Conservation (phyloP, 2,888 invertebrate genomes). For the Campoplex capitator region DNA sequence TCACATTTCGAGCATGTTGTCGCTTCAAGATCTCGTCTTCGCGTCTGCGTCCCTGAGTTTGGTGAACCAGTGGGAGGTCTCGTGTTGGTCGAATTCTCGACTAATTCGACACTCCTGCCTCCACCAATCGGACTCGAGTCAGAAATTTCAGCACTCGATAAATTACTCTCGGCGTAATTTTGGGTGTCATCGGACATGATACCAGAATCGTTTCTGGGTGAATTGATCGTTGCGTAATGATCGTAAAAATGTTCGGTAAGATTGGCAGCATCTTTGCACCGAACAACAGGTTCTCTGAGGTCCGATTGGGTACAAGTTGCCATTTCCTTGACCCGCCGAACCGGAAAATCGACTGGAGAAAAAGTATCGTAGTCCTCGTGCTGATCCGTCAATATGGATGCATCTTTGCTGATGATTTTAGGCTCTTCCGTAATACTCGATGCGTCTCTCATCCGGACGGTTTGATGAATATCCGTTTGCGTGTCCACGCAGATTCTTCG, state of each 20-base stretch:
- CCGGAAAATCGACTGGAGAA: constrained; percentile 53
- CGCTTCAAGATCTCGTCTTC: constrained; percentile 54
- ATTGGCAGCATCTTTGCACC: constrained; percentile 77
- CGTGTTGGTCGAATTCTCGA: constrained; percentile 78
- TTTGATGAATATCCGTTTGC: constrained; percentile 78
- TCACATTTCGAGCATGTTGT: constrained; percentile 37
- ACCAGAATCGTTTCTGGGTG: constrained; percentile 77
- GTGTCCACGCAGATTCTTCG: constrained; percentile 80
- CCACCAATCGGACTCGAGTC: constrained; percentile 67
- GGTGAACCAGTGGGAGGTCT: constrained; percentile 58
- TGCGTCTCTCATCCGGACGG: constrained; percentile 77
- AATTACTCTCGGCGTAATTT: constrained; percentile 75
- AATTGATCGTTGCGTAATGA: constrained; percentile 71
- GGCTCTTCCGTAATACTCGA: constrained; percentile 76
- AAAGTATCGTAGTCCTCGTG: constrained; percentile 72
- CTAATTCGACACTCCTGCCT: constrained; percentile 59
- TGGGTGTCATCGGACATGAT: constrained; percentile 77
- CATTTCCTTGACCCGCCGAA: constrained; percentile 79
- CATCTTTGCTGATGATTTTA: constrained; percentile 73
- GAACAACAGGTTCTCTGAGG: constrained; percentile 64
- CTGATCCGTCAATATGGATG: constrained; percentile 78
- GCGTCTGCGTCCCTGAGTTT: constrained; percentile 71
- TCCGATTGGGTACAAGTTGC: constrained; percentile 78
- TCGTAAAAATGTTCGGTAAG: constrained; percentile 76
- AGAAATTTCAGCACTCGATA: constrained; percentile 71